phyloP scores from a whole-genome alignment of 2,888 invertebrate species.

The Campaea margaritaria region DNA sequence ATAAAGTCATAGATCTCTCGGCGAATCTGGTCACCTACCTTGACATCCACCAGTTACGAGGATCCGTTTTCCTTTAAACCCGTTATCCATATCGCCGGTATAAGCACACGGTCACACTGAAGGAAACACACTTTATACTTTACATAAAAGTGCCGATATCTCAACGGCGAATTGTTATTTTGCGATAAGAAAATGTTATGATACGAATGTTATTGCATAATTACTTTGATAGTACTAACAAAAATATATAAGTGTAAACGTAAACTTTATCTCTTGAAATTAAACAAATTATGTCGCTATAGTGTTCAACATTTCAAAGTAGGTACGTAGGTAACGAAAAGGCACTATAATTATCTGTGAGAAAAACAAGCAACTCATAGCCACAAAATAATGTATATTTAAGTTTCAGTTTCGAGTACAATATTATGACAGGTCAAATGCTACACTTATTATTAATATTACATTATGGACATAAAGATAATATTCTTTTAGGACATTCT shows the following conservation, averaged over 20 bases:
- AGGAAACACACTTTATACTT: conserved; percentile 1
- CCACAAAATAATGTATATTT: too few species aligned
- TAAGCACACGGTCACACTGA: conserved; percentile 14
- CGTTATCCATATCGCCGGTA: conserved; percentile 64
- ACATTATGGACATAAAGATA: too few species aligned
- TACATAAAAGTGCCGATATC: conserved; percentile 7
- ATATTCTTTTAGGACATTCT: too few species aligned
- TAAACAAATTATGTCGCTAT: too few species aligned
- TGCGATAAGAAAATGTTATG: conserved; percentile 20
- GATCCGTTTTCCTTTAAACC: conserved; percentile 89
- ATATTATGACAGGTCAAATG: too few species aligned
- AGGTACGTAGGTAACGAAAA: too few species aligned
- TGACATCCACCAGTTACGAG: conserved; percentile 95
- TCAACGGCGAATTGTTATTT: conserved; percentile 16
- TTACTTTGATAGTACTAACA: conserved; percentile 5
- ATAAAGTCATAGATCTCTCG: too few species aligned
- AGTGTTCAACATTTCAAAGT: too few species aligned
- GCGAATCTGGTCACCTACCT: too few species aligned
- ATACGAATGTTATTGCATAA: conserved; percentile 19
- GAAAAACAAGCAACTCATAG: too few species aligned
- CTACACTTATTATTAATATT: not conserved
- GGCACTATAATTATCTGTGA: too few species aligned
- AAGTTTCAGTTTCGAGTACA: too few species aligned
- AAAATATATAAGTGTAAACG: not conserved
- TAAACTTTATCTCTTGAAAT: not conserved